A percentile compares a stretch with the other conserved stretches of the same genome.
Conservation (phyloP, 2,113 vertebrate species). For the Microcebus jonahi region DNA sequence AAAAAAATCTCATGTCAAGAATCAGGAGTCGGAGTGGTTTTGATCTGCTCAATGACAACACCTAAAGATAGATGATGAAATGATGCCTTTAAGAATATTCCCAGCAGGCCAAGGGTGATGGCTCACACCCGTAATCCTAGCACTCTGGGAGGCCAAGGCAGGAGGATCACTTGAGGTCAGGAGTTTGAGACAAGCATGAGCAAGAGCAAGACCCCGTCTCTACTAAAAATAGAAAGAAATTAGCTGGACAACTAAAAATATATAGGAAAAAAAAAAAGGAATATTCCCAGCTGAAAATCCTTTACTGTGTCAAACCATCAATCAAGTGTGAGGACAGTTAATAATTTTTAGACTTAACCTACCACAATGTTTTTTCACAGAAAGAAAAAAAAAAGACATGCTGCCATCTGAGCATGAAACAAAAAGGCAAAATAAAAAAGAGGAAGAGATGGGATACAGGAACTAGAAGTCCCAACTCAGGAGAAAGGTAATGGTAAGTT, state of each 20-base stretch:
- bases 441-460: background rate
- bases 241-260: too few relatives aligned
- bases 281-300: background rate
- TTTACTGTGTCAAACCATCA: background rate
- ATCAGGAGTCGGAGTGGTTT: background rate
- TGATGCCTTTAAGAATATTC: background rate
- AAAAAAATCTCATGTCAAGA: background rate
- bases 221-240: too few relatives aligned
- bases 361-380: background rate
- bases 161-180: too few relatives aligned
- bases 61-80: background rate
- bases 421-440: background rate
- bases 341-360: conserved; percentile 27
- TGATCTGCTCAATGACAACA: background rate
- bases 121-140: too few relatives aligned
- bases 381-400: background rate
- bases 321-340: background rate
- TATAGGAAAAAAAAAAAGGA: background rate
- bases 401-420: background rate
- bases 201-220: too few relatives aligned
- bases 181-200: too few relatives aligned
- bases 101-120: background rate
- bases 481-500: background rate
- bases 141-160: too few relatives aligned
- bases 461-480: background rate